Conservation (phyloP, 53 echinoderm and acorn worm species). For the Mesocentrotus franciscanus region DNA sequence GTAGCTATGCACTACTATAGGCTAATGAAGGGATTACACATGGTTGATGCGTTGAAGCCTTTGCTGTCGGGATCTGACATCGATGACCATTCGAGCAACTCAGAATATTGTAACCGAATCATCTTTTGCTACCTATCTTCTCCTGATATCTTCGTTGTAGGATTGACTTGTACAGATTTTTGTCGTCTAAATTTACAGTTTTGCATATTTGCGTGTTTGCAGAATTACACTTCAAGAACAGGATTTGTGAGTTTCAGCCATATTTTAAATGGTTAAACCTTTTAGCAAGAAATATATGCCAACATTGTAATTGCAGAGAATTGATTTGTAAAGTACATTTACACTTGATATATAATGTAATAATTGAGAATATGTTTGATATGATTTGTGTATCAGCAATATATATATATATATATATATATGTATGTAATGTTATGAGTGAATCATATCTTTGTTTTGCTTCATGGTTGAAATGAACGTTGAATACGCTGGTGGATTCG, state of each 20-base stretch:
- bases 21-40: constrained; percentile 37
- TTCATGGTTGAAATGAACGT: too few species aligned
- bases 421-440: too few species aligned
- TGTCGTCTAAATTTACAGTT: not conserved
- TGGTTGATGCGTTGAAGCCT: not conserved
- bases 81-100: not conserved
- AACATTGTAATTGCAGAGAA: too few species aligned
- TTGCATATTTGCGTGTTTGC: not conserved
- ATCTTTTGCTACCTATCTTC: not conserved
- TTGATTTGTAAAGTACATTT: too few species aligned
- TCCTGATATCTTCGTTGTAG: not conserved
- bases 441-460: too few species aligned
- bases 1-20: not conserved
- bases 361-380: too few species aligned
- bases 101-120: not conserved
- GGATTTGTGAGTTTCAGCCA: not conserved
- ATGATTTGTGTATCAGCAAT: too few species aligned
- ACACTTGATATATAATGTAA: too few species aligned
- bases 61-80: not conserved
- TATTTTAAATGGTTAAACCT: not conserved
- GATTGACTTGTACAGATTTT: not conserved
- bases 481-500: too few species aligned
- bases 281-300: too few species aligned
- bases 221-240: not conserved
- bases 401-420: too few species aligned